Evolutionary conservation across 2,888 invertebrate species (phyloP).

Genomic region (Aphidoletes aphidimyza): DNA sequence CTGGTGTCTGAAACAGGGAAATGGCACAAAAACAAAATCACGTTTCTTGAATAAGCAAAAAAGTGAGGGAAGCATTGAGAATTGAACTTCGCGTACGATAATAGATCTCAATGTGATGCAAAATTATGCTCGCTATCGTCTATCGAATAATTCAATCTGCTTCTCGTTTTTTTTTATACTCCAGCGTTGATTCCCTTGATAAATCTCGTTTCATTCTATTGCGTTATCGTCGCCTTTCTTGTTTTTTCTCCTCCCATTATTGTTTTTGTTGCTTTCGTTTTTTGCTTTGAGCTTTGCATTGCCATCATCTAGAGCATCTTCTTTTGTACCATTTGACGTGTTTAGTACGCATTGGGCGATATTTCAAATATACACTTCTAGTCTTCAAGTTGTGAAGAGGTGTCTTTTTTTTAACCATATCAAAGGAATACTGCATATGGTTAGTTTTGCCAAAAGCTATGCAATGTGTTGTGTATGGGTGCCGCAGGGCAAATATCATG

Average conservation of each 20-base stretch:
- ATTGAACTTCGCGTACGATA: not conserved
- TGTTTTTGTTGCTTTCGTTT: constrained; percentile 6
- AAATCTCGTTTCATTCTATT: not conserved
- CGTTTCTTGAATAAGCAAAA: not conserved
- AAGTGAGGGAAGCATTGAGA: not conserved
- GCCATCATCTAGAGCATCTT: too few relatives aligned
- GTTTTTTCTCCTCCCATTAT: not conserved
- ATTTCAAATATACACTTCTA: too few relatives aligned
- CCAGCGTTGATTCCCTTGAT: constrained; percentile 23
- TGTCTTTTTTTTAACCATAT: not conserved
- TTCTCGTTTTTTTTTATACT: not conserved
- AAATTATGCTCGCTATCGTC: constrained; percentile 33
- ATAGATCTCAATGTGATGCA: constrained; percentile 27
- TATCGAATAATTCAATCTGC: constrained; percentile 38
- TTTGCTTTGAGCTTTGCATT: not conserved
- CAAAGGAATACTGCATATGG: constrained; percentile 43
- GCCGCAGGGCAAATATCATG: constrained; percentile 51
- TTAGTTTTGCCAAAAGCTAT: constrained; percentile 18
- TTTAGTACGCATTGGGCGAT: not conserved
- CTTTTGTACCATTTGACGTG: not conserved
- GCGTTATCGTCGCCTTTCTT: constrained; percentile 12
- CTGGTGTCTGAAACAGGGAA: too few relatives aligned
- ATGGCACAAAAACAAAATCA: too few relatives aligned
- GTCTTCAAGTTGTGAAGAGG: too few relatives aligned
- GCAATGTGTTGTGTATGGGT: constrained; percentile 5